Evolutionary conservation across 2,888 invertebrate species (phyloP), one percentile per base, ranked within the genome.

Genomic region (Chydorus sphaericus): DNA sequence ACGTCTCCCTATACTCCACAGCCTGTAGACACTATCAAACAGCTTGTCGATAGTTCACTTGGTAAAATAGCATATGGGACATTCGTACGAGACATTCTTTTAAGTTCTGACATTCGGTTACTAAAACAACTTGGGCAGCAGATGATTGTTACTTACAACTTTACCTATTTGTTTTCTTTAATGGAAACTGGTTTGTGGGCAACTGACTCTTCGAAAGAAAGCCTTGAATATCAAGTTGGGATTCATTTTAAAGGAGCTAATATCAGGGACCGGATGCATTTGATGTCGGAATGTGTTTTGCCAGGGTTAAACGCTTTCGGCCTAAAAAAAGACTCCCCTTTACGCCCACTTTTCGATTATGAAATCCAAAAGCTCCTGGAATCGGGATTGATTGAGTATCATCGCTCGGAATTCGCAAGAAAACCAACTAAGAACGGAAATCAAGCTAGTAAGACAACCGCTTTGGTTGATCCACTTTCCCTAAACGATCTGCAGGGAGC

Each of bases 301-400:
- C 79, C 81, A 61, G 83, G 85, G 76, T 88, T 88, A 0, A 78
- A 88, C 54, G 84, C 86, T 0, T 73, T 89, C 59, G 88, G 86
- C 1, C 75, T 88, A 63, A 83, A 85, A 64, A 87, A 83, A 64
- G 86, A 88, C 67, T 86, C 87, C 0, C 84, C 86, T 0, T 67
- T 87, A 5, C 85, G 84, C 65, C 75, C 77, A 0, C 71, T 77
- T 59, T 76, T 82, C 20, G 83, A 87, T 66, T 72, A 75, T 61
- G 76, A 81, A 62, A 55, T 88, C 39, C 72, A 78, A 61, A 73
- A 78, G 51, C 74, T 86, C 10, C 74, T 82, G 0, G 87, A 89
- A 72, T 81, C 80, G 0, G 88, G 88, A 11, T 70, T 89, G 5
- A 77, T 86, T 0, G 73, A 78, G 58, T 88, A 88, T 66, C 88